Evolutionary conservation across 1,140 invertebrate species (phyloP).

Genomic region (Frieseomelitta varia): DNA sequence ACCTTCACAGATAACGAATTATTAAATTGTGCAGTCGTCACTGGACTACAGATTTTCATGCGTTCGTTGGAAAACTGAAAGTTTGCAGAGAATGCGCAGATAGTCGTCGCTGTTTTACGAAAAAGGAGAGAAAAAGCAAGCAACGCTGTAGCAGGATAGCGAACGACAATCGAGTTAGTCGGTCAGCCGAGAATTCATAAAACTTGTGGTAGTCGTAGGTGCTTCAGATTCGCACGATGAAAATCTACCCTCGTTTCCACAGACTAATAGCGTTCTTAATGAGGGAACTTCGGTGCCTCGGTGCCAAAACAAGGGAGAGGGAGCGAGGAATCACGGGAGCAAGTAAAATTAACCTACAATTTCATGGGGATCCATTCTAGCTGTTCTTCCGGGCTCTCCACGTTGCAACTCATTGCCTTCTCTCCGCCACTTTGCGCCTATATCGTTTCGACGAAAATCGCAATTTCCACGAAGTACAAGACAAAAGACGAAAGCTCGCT

Average conservation of each 20-base stretch:
- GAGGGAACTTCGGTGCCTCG: slow-evolving; percentile 34
- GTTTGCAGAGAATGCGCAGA: too few species aligned
- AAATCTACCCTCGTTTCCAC: slow-evolving; percentile 6
- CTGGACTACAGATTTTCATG: neutral
- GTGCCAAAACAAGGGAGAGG: neutral
- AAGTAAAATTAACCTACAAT: slow-evolving; percentile 61
- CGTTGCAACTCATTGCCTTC: slow-evolving; percentile 49
- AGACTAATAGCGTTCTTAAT: slow-evolving; percentile 42
- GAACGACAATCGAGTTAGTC: neutral
- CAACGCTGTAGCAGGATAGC: neutral
- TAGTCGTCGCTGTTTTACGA: too few species aligned
- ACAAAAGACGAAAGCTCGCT: neutral
- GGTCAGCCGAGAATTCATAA: slow-evolving; percentile 31
- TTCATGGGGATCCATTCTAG: slow-evolving; percentile 57
- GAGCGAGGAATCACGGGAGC: neutral
- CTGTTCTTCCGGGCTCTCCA: slow-evolving; percentile 45
- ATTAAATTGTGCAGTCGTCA: neutral
- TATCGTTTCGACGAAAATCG: slow-evolving; percentile 44
- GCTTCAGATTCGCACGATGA: slow-evolving; percentile 6
- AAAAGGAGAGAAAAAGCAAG: too few species aligned
- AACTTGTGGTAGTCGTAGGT: neutral
- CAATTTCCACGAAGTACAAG: neutral
- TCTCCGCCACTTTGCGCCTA: slow-evolving; percentile 14
- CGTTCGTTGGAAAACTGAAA: too few species aligned
- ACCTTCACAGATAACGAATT: neutral